phyloP scores from a whole-genome alignment of 1,140 invertebrate species.

The Melipona quadrifasciata region DNA sequence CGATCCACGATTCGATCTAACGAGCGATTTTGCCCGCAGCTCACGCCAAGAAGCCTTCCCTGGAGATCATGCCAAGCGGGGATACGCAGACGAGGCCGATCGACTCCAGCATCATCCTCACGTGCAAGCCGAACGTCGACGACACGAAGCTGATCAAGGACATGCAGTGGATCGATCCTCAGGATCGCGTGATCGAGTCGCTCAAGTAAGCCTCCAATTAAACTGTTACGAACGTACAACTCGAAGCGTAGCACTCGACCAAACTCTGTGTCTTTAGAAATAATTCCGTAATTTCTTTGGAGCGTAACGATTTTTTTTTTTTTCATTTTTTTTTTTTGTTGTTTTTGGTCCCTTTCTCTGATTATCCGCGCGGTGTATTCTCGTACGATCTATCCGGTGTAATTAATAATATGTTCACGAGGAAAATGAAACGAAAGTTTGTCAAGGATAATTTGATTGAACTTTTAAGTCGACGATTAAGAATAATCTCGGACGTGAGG shows the following conservation, averaged over 20 bases:
- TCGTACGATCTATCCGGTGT: too few species aligned
- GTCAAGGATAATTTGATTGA: too few species aligned
- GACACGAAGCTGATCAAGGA: constrained; percentile 84
- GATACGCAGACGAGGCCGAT: constrained; percentile 86
- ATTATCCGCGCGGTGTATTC: too few species aligned
- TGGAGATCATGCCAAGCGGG: constrained; percentile 87
- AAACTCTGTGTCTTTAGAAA: neutral
- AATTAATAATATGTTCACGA: too few species aligned
- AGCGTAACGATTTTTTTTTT: too few species aligned
- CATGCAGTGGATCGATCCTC: constrained; percentile 88
- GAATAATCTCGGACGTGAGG: too few species aligned
- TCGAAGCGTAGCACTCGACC: neutral
- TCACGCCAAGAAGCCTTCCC: constrained; percentile 60
- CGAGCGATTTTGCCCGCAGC: constrained; percentile 68
- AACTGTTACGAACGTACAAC: too few species aligned
- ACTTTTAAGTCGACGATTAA: too few species aligned
- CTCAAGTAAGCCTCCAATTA: constrained; percentile 81
- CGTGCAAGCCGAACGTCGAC: constrained; percentile 85
- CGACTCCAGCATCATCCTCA: constrained; percentile 87
- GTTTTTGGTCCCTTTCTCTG: too few species aligned
- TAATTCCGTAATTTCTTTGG: neutral
- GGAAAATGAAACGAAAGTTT: too few species aligned
- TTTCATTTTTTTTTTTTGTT: too few species aligned
- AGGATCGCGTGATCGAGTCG: constrained; percentile 85
- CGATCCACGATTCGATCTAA: constrained; percentile 39